Percentiles rank a stretch among this genome's conserved stretches.
Evolutionary conservation across 2,113 vertebrate species (phyloP).

Genomic region (Lates calcarifer): DNA sequence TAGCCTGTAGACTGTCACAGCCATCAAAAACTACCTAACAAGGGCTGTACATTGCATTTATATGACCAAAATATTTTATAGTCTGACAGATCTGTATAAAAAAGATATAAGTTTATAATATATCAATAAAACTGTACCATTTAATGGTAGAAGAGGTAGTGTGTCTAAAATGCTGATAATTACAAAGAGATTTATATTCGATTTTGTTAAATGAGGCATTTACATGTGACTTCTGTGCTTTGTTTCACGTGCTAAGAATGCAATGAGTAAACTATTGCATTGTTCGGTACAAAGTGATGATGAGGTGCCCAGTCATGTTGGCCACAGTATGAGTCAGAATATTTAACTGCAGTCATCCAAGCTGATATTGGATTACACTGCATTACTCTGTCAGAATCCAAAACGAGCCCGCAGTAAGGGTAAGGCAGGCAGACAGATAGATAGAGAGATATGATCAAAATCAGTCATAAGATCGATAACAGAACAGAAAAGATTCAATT

Average conservation of each 20-base stretch:
- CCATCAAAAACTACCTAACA: background rate
- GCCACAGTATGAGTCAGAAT: conserved; percentile 37
- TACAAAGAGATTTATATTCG: background rate
- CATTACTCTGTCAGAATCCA: background rate
- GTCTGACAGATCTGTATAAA: background rate
- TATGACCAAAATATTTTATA: background rate
- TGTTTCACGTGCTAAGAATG: background rate
- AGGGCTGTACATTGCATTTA: background rate
- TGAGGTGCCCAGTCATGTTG: conserved; percentile 42
- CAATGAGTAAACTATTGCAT: background rate
- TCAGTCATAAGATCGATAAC: conserved; percentile 1
- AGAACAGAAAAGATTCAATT: background rate
- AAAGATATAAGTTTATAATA: background rate
- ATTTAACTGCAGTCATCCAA: conserved; percentile 26
- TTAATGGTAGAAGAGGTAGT: background rate
- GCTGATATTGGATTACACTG: conserved; percentile 21
- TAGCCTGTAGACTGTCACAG: conserved; percentile 20
- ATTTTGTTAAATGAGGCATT: background rate
- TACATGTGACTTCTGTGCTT: background rate
- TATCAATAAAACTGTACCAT: background rate
- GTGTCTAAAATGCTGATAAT: background rate
- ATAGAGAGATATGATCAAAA: background rate
- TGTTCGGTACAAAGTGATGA: conserved; percentile 10
- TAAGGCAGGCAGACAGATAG: background rate
- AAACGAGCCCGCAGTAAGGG: background rate